phyloP scores from a whole-genome alignment of 2,113 vertebrate species.

The Salvelinus namaycush region DNA sequence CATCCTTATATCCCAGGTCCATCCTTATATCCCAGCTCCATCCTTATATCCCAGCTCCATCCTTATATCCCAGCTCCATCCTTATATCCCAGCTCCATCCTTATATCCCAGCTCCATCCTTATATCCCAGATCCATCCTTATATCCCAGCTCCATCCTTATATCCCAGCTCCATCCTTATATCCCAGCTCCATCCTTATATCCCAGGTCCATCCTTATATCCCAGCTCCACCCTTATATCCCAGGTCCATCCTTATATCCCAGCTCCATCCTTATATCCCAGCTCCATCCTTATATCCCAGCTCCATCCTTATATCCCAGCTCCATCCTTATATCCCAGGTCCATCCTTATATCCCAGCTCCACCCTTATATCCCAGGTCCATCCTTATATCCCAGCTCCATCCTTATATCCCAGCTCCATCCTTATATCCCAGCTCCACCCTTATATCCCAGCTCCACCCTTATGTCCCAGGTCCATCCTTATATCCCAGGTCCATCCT shows the following conservation, averaged over 20 bases:
- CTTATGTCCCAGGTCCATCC: not conserved
- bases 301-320: slow-evolving; percentile 14
- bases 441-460: no score
- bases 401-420: no score
- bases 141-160: slow-evolving; percentile 9
- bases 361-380: not conserved
- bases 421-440: not conserved
- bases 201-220: not conserved
- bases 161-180: not conserved
- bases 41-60: slow-evolving; percentile 17
- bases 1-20: no score
- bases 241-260: no score
- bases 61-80: slow-evolving; percentile 6
- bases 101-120: not conserved
- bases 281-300: slow-evolving; percentile 15
- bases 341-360: not conserved
- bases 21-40: not conserved
- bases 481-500: not conserved
- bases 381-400: no score
- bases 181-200: not conserved
- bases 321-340: not conserved
- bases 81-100: not conserved
- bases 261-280: not conserved
- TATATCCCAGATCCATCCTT: not conserved
- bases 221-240: no score